Evolutionary conservation across 1,140 invertebrate genomes (phyloP).

Genomic region (Ceratosolen solmsi): DNA sequence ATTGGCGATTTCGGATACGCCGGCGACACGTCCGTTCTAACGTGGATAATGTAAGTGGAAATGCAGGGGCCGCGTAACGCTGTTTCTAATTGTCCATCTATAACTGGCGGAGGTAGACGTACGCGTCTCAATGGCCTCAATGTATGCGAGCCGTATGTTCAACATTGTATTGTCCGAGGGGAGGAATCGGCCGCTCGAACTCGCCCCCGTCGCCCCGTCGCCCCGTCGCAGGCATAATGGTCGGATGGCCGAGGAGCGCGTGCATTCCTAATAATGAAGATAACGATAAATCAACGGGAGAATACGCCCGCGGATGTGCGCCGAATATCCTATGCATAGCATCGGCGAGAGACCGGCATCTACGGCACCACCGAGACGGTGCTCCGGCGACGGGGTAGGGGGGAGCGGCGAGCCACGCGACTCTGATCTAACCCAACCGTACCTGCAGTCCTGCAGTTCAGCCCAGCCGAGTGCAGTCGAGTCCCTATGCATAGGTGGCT

Average conservation of each 20-base stretch:
- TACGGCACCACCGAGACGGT: conserved; percentile 50
- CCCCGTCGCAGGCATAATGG: conserved; percentile 12
- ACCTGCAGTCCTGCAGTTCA: not conserved
- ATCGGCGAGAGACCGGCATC: conserved; percentile 60
- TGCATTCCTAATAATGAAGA: conserved; percentile 75
- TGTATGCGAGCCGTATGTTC: conserved; percentile 63
- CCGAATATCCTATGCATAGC: conserved; percentile 74
- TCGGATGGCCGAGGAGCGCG: conserved; percentile 56
- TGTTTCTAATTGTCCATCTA: conserved; percentile 73
- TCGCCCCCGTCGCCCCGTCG: not conserved
- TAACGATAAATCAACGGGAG: conserved; percentile 74
- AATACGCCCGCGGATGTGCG: conserved; percentile 73
- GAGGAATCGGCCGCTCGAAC: conserved; percentile 52
- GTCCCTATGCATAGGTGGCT: too few relatives aligned
- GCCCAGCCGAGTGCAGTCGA: not conserved
- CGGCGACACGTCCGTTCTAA: conserved; percentile 35
- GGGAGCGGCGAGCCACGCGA: conserved; percentile 35
- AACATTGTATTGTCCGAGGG: conserved; percentile 66
- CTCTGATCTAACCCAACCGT: conserved; percentile 8
- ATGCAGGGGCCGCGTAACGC: conserved; percentile 62
- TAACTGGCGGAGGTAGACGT: conserved; percentile 64
- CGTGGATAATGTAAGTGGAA: conserved; percentile 25
- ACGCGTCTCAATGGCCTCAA: conserved; percentile 71
- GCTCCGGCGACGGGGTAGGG: conserved; percentile 51
- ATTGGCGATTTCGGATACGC: conserved; percentile 33